A percentile compares a stretch with the other conserved stretches of the same genome.
phyloP scores from a whole-genome alignment of 1,140 invertebrate species.

The Sweltsa coloradensis region DNA sequence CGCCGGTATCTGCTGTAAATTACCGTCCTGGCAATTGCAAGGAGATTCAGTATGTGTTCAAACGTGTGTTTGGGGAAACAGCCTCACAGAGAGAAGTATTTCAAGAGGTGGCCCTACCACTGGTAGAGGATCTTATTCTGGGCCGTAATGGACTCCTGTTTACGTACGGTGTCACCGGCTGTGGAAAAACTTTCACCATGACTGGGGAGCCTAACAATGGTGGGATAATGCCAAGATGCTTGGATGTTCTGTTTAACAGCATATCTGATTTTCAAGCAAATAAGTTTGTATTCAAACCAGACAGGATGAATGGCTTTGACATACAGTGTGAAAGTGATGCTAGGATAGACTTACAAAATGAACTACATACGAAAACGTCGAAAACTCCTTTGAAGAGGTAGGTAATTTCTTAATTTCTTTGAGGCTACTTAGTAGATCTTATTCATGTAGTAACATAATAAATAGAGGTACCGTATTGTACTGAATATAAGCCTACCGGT shows the following conservation, averaged over 20 bases:
- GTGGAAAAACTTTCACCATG: constrained; percentile 95
- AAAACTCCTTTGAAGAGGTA: constrained; percentile 26
- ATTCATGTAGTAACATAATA: too few species aligned
- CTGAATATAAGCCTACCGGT: too few species aligned
- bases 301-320: constrained; percentile 89
- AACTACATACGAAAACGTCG: constrained; percentile 28
- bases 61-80: constrained; percentile 71
- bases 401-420: too few species aligned
- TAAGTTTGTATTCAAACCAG: constrained; percentile 83
- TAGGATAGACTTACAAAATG: constrained; percentile 57
- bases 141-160: constrained; percentile 85
- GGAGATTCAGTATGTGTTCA: constrained; percentile 66
- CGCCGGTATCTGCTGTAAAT: constrained; percentile 47
- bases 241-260: constrained; percentile 88
- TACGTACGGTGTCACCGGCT: constrained; percentile 93
- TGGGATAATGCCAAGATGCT: constrained; percentile 76
- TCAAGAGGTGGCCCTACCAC: constrained; percentile 67
- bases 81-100: constrained; percentile 75
- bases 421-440: too few species aligned
- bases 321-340: constrained; percentile 79
- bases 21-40: constrained; percentile 46
- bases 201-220: constrained; percentile 63
- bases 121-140: constrained; percentile 67
- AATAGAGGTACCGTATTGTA: too few species aligned
- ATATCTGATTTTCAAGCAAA: constrained; percentile 64